phyloP scores from a whole-genome alignment of 2,113 vertebrate species.

The Jaculus jaculus region DNA sequence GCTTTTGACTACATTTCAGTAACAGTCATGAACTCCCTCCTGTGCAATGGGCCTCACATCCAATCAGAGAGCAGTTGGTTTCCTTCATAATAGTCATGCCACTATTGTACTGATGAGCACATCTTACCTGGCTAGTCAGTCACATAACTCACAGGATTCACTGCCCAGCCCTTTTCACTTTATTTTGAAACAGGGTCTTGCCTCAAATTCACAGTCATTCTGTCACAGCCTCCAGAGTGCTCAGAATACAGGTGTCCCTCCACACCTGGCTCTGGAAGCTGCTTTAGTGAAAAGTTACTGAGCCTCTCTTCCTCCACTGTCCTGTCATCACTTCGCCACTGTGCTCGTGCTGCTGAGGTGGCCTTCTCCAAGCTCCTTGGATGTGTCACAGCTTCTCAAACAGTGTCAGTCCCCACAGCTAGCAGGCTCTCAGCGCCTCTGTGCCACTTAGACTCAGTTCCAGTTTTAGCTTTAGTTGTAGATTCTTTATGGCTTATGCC shows the following conservation, averaged over 20 bases:
- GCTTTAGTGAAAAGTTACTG: background rate
- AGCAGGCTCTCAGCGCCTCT: background rate
- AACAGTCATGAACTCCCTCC: too few species aligned
- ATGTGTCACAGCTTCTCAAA: background rate
- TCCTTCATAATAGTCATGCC: too few species aligned
- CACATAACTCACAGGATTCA: too few species aligned
- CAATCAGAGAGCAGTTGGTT: too few species aligned
- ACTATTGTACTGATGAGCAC: too few species aligned
- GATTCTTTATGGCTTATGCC: background rate
- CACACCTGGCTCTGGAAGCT: background rate
- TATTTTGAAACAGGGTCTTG: background rate
- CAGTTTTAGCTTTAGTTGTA: background rate
- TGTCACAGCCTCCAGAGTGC: background rate
- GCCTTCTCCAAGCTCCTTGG: background rate
- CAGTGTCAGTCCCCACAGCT: too few species aligned
- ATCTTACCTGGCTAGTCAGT: too few species aligned
- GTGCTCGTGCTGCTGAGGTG: background rate
- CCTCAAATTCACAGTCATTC: background rate
- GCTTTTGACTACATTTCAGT: too few species aligned
- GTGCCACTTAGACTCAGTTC: background rate
- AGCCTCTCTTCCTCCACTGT: background rate
- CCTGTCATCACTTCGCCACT: background rate
- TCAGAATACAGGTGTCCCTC: background rate
- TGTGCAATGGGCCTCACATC: too few species aligned
- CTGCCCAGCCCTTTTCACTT: background rate